Conservation (phyloP, 2,888 invertebrate genomes). For the Harmothoe impar region DNA sequence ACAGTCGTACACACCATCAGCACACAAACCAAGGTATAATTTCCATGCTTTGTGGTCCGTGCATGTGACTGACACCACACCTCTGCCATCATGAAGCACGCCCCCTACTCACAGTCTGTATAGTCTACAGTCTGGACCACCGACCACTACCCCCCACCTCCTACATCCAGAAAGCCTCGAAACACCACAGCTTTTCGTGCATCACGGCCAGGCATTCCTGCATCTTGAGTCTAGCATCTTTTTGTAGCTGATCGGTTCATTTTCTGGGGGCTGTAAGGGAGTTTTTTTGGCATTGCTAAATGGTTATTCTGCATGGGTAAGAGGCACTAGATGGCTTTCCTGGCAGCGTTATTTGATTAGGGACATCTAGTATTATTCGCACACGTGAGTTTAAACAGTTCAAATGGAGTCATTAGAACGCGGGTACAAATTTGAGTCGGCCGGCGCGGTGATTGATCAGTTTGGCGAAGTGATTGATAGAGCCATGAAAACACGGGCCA, state of each 20-base stretch:
- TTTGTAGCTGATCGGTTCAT: not conserved
- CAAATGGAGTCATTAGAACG: constrained; percentile 36
- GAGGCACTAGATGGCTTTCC: not conserved
- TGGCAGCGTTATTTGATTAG: not conserved
- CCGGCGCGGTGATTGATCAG: constrained; percentile 40
- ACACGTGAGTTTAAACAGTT: constrained; percentile 28
- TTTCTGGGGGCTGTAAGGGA: not conserved
- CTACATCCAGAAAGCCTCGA: not conserved
- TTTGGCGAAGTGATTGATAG: constrained; percentile 31
- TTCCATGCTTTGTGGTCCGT: constrained; percentile 41
- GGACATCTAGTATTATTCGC: constrained; percentile 5
- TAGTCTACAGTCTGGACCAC: not conserved
- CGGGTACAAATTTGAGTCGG: constrained; percentile 30
- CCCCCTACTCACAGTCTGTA: not conserved
- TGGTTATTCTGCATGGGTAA: not conserved
- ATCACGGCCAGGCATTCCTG: not conserved
- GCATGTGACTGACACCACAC: constrained; percentile 27
- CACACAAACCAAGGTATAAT: not conserved
- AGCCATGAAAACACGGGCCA: constrained; percentile 45
- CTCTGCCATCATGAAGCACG: not conserved
- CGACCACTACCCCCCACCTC: too few relatives aligned
- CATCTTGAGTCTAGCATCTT: not conserved
- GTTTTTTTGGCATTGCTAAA: constrained; percentile 11
- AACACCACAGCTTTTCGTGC: not conserved
- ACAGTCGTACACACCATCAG: not conserved